A percentile compares a stretch with the other conserved stretches of the same genome.
These are phyloP conservation scores for Entomobrya proxima DNA, from an alignment of 2,888 invertebrate species.

Conservation along the genomic window DNA sequence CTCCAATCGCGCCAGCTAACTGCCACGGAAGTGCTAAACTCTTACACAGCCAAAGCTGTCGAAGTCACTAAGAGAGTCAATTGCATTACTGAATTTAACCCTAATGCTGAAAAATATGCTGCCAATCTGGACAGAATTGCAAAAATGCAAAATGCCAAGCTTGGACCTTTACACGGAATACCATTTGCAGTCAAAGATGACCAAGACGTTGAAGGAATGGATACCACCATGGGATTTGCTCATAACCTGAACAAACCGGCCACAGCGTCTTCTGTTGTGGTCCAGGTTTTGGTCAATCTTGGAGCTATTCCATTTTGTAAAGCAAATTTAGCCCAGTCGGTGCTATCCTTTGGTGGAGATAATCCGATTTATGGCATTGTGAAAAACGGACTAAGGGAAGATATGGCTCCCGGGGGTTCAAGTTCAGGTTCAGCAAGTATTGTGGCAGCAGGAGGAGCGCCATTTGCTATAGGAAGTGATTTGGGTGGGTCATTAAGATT, in stretches of 20 bases:
- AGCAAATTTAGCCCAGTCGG: constrained; percentile 78
- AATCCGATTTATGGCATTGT: constrained; percentile 70
- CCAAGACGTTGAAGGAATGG: constrained; percentile 77
- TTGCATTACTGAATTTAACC: too few species aligned
- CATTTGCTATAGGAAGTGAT: constrained; percentile 76
- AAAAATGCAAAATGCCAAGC: too few species aligned
- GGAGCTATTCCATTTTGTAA: constrained; percentile 73
- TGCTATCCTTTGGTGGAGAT: constrained; percentile 49
- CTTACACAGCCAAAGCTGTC: too few species aligned
- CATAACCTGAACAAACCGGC: constrained; percentile 76
- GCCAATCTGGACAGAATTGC: too few species aligned
- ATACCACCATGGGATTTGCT: constrained; percentile 76
- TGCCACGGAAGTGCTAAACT: too few species aligned
- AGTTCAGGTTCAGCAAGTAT: constrained; percentile 67
- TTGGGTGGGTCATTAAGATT: constrained; percentile 79
- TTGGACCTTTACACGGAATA: neutral
- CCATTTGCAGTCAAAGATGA: constrained; percentile 75
- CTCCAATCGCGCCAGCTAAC: too few species aligned
- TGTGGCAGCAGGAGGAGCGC: constrained; percentile 75
- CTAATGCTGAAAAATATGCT: too few species aligned
- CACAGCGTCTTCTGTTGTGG: constrained; percentile 69
- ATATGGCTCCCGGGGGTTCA: constrained; percentile 66
- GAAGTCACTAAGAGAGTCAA: too few species aligned
- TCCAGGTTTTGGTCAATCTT: constrained; percentile 64
- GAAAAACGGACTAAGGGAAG: constrained; percentile 53